A percentile compares a stretch with the other conserved stretches of the same genome.
Evolutionary conservation across 2,113 vertebrate species (phyloP).

Genomic region (Oreotrochilus melanogaster): DNA sequence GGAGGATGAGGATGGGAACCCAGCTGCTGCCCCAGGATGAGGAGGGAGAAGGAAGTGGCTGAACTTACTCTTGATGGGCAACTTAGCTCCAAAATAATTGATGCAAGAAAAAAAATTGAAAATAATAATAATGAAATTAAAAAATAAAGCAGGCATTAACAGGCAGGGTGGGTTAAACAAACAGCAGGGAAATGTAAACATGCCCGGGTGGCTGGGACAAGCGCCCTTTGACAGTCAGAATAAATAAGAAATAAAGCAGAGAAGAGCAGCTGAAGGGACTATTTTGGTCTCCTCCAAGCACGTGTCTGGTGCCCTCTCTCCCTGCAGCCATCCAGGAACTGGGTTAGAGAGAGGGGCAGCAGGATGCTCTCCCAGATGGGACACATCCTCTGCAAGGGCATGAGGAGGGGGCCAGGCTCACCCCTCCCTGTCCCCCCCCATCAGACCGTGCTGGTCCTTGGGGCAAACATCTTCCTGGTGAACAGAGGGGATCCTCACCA

Average conservation of each 20-base stretch:
- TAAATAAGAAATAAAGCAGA: neutral
- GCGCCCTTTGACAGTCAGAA: neutral
- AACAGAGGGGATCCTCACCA: neutral
- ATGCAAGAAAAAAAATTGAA: constrained; percentile 48
- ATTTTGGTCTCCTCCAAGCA: neutral
- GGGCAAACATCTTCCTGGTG: accelerated
- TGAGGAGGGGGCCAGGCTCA: neutral
- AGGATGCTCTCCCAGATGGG: neutral
- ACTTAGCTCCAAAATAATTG: constrained; percentile 74
- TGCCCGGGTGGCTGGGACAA: neutral
- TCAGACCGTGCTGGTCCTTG: accelerated
- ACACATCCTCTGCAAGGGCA: neutral
- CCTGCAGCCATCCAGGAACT: accelerated
- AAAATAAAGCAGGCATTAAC: constrained; percentile 51
- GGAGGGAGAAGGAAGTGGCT: neutral
- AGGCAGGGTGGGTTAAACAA: neutral
- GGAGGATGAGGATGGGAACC: neutral
- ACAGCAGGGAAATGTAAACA: neutral
- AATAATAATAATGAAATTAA: neutral
- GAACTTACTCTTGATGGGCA: constrained; percentile 73
- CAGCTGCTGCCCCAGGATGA: neutral
- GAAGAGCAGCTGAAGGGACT: neutral
- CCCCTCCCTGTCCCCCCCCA: neutral
- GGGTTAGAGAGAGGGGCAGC: neutral
- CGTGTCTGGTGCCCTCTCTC: neutral